Base-by-base conservation (phyloP, 2,797 vertebrate species). In the Coranthus polyacanthus region DNA sequence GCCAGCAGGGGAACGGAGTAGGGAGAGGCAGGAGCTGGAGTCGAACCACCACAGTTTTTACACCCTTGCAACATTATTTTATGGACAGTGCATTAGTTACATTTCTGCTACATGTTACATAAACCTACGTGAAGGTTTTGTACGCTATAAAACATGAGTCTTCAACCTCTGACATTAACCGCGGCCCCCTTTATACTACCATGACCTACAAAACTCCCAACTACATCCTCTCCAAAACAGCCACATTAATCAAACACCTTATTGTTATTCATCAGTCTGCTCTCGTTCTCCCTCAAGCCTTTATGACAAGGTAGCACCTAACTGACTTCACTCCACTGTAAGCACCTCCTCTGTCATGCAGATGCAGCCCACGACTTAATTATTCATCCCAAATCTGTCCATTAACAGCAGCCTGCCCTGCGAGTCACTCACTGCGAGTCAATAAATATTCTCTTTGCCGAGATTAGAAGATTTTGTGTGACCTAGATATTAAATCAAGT, bases 401-500 rank as follows among this genome's bases (percentile, higher is more conserved):
- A 41, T 72, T 79, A 87, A 72, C 73, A 72, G 61, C 66, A 75
- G 68, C 75, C 68, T 32, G 38, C 75, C 58, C 54, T 18, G 67
- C 73, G 47, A 78, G 60, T 80, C 75, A 54, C 80, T 83, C 88
- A 60, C 68, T 57, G 62, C 56, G 20, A 60, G 75, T 89, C 82
- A 69, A 91, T 89, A 88, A 83, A 91, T 92, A 91, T 93, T 89
- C 92, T 83, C 80, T 92, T 87, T 89, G 78, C 81, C 65, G 50
- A 87, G 85, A 92, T 92, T 75, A 84, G 87, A 90, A 76, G 85
- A 82, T 89, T 91, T 90, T 67, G 52, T 72, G 80, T 90, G 92
- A 92, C 90, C 90, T 68, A 91, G 82, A 93, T 93, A 89, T 89
- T 85, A 87, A 88, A 93, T 85, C 64, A 79, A 81, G 78, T 87